phyloP scores from a whole-genome alignment of 2,113 vertebrate species.

The Colistium nudipinnis region DNA sequence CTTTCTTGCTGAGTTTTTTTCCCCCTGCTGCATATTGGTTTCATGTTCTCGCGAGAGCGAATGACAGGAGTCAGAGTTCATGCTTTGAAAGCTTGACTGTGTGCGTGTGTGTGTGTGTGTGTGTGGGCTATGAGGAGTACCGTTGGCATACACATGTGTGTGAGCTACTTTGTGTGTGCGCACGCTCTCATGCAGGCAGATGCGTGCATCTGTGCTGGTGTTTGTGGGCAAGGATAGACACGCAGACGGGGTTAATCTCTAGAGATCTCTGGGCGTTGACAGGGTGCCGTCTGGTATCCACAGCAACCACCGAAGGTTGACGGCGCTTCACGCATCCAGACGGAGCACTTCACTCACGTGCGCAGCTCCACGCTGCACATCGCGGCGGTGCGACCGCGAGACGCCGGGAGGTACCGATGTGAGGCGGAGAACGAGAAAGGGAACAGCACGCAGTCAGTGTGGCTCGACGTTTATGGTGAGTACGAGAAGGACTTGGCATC shows the following conservation, averaged over 20 bases:
- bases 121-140: constrained; percentile 9
- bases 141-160: not conserved
- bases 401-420: constrained; percentile 91
- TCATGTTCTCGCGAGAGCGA: not conserved
- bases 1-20: not conserved
- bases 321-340: constrained; percentile 64
- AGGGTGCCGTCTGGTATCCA: constrained; percentile 78
- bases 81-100: constrained; percentile 21
- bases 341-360: constrained; percentile 77
- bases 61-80: constrained; percentile 22
- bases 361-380: constrained; percentile 85
- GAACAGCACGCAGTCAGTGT: constrained; percentile 83
- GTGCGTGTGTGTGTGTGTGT: not conserved
- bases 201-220: constrained; percentile 45
- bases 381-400: constrained; percentile 80
- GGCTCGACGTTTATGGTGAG: constrained; percentile 93
- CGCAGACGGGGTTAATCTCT: constrained; percentile 79
- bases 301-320: constrained; percentile 78
- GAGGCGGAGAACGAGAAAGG: constrained; percentile 89
- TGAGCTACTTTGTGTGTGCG: not conserved
- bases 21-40: not conserved
- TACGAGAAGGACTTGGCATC: not conserved
- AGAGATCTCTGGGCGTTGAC: constrained; percentile 81
- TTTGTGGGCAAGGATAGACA: constrained; percentile 64
- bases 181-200: not conserved